Percentiles rank a stretch among this genome's conserved stretches.
Evolutionary conservation across 1,140 invertebrate genomes (phyloP).

Genomic region (Hycleus cichorii): DNA sequence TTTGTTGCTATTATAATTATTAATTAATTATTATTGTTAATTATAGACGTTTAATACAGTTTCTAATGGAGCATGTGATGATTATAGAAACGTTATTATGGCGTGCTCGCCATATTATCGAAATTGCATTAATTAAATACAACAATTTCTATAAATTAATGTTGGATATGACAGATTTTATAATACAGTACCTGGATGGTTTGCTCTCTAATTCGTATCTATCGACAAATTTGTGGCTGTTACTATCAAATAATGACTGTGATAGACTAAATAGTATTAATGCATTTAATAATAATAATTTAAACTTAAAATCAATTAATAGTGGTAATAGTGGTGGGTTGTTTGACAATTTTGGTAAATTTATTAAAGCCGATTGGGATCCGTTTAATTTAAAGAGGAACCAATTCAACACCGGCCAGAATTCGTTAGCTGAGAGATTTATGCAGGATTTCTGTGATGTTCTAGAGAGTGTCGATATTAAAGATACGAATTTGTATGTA

Average conservation of each 20-base stretch:
- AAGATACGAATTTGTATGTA: conserved; percentile 78
- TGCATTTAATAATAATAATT: conserved; percentile 13
- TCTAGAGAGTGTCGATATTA: conserved; percentile 58
- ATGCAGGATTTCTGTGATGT: conserved; percentile 54
- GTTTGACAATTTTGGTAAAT: conserved; percentile 9
- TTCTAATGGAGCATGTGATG: conserved; percentile 73
- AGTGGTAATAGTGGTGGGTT: background rate
- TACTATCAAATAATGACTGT: conserved; percentile 44
- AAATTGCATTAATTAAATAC: conserved; percentile 48
- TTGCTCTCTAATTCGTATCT: conserved; percentile 60
- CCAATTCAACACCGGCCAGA: conserved; percentile 10
- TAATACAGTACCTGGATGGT: conserved; percentile 52
- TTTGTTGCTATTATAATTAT: conserved; percentile 2
- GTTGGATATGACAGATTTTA: conserved; percentile 47
- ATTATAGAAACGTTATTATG: conserved; percentile 72
- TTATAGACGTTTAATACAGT: conserved; percentile 30
- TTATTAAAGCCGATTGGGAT: conserved; percentile 17
- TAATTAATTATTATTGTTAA: background rate
- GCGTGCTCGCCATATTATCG: conserved; percentile 56
- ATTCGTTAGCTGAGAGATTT: conserved; percentile 42
- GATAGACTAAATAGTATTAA: conserved; percentile 33
- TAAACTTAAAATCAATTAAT: background rate
- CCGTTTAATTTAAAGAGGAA: conserved; percentile 9
- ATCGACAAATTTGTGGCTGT: conserved; percentile 59
- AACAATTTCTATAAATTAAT: conserved; percentile 50